Conservation (phyloP, 2,888 invertebrate species). For the Argyresthia goedartella region DNA sequence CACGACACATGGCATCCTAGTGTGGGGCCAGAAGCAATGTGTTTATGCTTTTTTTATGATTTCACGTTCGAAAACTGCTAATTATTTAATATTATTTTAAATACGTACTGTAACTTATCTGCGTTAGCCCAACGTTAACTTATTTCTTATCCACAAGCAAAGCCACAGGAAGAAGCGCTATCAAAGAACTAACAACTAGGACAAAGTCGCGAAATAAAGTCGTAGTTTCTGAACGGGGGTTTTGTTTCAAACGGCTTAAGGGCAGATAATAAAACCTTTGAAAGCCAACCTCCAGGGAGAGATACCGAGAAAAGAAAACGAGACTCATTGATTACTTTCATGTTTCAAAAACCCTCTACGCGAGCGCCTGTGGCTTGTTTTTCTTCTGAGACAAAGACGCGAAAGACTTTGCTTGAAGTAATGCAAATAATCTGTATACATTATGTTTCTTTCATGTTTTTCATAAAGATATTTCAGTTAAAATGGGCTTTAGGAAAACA, state of each 20-base stretch:
- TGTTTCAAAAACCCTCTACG: slow-evolving; percentile 30
- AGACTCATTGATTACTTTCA: slow-evolving; percentile 26
- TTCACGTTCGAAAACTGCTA: no score
- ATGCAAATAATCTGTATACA: no score
- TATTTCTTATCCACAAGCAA: not conserved
- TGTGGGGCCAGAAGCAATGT: no score
- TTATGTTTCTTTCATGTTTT: no score
- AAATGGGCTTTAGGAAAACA: no score
- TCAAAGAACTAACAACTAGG: not conserved
- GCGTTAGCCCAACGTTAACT: no score
- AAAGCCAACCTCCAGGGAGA: slow-evolving; percentile 1
- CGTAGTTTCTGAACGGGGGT: not conserved
- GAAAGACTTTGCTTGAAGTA: no score
- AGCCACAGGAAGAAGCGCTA: not conserved
- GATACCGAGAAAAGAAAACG: not conserved
- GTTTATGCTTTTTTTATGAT: no score
- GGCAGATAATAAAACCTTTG: slow-evolving; percentile 6
- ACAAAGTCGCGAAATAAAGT: slow-evolving; percentile 5
- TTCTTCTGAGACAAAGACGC: not conserved
- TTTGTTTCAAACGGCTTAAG: slow-evolving; percentile 5
- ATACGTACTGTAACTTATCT: no score
- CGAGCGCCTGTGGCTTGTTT: not conserved
- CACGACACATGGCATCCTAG: no score
- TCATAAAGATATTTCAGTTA: no score
- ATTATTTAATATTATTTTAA: no score